Percentiles rank a stretch among this genome's conserved stretches.
Conservation (phyloP, 2,113 vertebrate genomes). For the Solenodon paradoxus region DNA sequence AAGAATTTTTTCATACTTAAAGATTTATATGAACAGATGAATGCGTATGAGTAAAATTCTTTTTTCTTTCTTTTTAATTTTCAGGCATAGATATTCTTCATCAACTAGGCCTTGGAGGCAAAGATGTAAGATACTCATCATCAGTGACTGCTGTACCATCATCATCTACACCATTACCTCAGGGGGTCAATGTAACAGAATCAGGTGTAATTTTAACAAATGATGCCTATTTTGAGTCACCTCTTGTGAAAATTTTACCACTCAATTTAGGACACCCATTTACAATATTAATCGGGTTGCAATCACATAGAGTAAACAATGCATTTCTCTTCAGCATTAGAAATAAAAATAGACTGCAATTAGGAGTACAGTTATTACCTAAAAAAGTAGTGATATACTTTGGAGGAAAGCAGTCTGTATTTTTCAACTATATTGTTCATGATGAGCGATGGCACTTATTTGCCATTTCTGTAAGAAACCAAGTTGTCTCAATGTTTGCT, state of each 20-base stretch:
- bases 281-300: slow-evolving; percentile 90
- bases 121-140: slow-evolving; percentile 78
- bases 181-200: slow-evolving; percentile 79
- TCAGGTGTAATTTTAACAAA: slow-evolving; percentile 86
- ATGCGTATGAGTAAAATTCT: slow-evolving; percentile 56
- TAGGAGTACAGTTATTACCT: slow-evolving; percentile 93
- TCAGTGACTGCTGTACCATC: slow-evolving; percentile 74
- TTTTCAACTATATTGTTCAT: slow-evolving; percentile 90
- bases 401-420: slow-evolving; percentile 87
- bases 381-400: slow-evolving; percentile 89
- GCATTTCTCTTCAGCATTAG: slow-evolving; percentile 96
- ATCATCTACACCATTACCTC: slow-evolving; percentile 79
- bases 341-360: slow-evolving; percentile 88
- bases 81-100: slow-evolving; percentile 95
- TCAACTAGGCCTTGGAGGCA: slow-evolving; percentile 88
- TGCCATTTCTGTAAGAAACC: slow-evolving; percentile 86
- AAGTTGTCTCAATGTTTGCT: slow-evolving; percentile 87
- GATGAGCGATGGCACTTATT: slow-evolving; percentile 91
- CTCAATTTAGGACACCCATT: slow-evolving; percentile 85
- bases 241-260: slow-evolving; percentile 83
- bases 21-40: slow-evolving; percentile 47
- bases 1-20: slow-evolving; percentile 47
- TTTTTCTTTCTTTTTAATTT: slow-evolving; percentile 74
- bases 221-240: slow-evolving; percentile 85
- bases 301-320: slow-evolving; percentile 90